These are phyloP conservation scores for Entelurus aequoreus DNA, from an alignment of 2,113 vertebrate species.

Conservation along the genomic window DNA sequence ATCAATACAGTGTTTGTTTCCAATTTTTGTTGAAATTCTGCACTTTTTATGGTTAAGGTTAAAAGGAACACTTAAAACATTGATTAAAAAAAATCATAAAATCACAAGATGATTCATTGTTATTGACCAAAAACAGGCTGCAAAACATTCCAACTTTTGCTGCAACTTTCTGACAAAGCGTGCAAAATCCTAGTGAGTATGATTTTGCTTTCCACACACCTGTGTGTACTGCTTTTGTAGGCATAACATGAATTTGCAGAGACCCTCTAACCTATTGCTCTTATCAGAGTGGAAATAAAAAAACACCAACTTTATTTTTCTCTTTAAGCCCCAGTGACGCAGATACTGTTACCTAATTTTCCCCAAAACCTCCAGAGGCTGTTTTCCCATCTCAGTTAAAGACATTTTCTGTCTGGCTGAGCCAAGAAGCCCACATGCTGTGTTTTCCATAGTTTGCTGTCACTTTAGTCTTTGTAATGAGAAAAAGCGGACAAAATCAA, in stretches of 20 bases:
- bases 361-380: not conserved
- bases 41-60: too few species aligned
- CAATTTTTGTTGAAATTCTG: too few species aligned
- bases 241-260: slow-evolving; percentile 1
- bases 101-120: too few species aligned
- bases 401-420: slow-evolving; percentile 15
- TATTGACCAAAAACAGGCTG: too few species aligned
- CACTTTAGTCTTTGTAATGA: slow-evolving; percentile 12
- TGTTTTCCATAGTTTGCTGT: slow-evolving; percentile 6
- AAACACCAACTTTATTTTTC: not conserved
- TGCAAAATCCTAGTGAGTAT: not conserved
- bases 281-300: not conserved
- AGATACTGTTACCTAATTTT: not conserved
- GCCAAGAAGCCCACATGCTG: slow-evolving; percentile 4
- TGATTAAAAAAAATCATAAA: too few species aligned
- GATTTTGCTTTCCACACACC: not conserved
- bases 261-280: slow-evolving; percentile 10
- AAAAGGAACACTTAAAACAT: too few species aligned
- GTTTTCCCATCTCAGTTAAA: slow-evolving; percentile 10
- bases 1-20: too few species aligned
- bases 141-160: too few species aligned
- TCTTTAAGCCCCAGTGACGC: not conserved
- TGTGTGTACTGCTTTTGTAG: not conserved
- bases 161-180: not conserved
- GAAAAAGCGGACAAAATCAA: slow-evolving; percentile 1